phyloP scores from a whole-genome alignment of 1,140 invertebrate species.

The Neodiprion virginianus region DNA sequence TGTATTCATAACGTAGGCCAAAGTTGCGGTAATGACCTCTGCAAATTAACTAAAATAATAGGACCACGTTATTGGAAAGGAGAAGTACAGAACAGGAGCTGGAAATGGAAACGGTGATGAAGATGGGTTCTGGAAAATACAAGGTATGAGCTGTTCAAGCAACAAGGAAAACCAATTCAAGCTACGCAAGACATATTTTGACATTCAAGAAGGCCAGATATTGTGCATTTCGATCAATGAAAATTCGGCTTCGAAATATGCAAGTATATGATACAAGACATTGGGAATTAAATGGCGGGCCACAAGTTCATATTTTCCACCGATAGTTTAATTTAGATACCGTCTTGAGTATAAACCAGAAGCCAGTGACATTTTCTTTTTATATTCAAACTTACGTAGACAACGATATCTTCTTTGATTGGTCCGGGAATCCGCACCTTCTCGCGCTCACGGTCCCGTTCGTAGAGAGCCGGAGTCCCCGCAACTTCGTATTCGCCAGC shows the following conservation, averaged over 20 bases:
- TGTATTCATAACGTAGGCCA: conserved; percentile 85
- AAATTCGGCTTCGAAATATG: too few species aligned
- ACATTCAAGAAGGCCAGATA: neutral
- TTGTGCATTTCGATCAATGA: neutral
- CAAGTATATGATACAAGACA: too few species aligned
- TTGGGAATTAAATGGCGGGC: too few species aligned
- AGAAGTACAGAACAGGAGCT: conserved; percentile 9
- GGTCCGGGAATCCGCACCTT: conserved; percentile 83
- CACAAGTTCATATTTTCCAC: too few species aligned
- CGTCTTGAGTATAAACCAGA: too few species aligned
- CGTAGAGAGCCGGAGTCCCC: conserved; percentile 83
- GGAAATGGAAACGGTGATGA: conserved; percentile 1
- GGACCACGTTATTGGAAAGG: neutral
- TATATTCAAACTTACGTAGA: conserved; percentile 73
- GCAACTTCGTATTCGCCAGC: conserved; percentile 84
- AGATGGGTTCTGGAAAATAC: neutral
- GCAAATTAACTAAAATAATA: conserved; percentile 74
- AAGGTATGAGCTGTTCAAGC: neutral
- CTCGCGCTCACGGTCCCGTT: conserved; percentile 82
- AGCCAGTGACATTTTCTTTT: too few species aligned
- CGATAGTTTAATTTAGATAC: too few species aligned
- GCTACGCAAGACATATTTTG: neutral
- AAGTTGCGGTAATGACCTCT: conserved; percentile 79
- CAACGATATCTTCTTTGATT: conserved; percentile 79
- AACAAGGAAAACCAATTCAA: neutral